Evolutionary conservation across 2,113 vertebrate genomes (phyloP), one percentile per base, ranked within the genome.

Genomic region (Toxostoma redivivum): DNA sequence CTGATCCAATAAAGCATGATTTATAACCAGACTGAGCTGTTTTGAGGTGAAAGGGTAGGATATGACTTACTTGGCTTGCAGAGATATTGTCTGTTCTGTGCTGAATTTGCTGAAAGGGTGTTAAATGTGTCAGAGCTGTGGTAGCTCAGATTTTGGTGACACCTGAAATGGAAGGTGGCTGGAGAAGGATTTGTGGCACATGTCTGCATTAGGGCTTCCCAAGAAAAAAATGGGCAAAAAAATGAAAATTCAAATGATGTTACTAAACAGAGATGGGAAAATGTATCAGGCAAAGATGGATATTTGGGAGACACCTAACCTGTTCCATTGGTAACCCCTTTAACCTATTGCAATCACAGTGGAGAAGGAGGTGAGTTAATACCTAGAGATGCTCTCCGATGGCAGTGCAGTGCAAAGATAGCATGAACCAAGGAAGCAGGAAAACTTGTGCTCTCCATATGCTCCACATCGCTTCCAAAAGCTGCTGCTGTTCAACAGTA

Each of bases 341-440:
- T 48, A n/a, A 58, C 7, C 60, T 77, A 18, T 0, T 50, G 35
- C 37, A 90, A 22, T 58, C 38, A 44, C 15, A 12, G 1, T 54
- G 60, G 25, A 67, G 45, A 72, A 78, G 25, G 20, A 10, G 37
- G 27, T 65, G 37, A 56, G 10, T 48, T 54, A 27, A 28, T 35
- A 40, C 18, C 77, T 44, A 19, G n/a, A 69, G 17, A 12, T 1
- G 1, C 9, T 51, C 30, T 71, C 27, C 28, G 33, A 7, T 33
- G 27, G 38, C 48, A 88, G 17, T 38, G 9, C 33, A 51, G 15
- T 66, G 58, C 20, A 10, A 44, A 47, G 53, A 35, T 1, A 37
- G 11, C 19, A 33, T 5, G 10, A 88, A 73, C 16, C 0, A 0
- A 86, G 56, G 42, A 44, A 22, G 25, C 14, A 64, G 60, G 64